phyloP scores from a whole-genome alignment of 2,113 vertebrate species.

The Festucalex cinctus region DNA sequence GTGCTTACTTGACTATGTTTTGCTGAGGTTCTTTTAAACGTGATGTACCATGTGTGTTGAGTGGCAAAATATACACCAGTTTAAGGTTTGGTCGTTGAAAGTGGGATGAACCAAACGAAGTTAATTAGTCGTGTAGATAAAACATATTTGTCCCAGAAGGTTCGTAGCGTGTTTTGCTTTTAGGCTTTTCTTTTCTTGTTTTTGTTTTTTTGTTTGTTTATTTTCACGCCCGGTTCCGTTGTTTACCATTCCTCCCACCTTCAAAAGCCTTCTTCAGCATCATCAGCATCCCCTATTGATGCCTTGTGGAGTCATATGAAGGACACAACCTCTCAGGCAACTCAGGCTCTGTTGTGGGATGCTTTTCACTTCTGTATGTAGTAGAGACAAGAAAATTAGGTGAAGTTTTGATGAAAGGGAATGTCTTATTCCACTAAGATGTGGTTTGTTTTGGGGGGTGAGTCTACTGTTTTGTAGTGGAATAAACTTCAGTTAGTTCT shows the following conservation, averaged over 20 bases:
- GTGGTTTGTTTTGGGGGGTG: background rate
- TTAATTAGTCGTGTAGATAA: slow-evolving; percentile 17
- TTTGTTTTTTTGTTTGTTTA: slow-evolving; percentile 13
- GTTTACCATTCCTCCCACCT: slow-evolving; percentile 33
- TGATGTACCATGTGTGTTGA: background rate
- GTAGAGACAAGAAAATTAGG: too few relatives aligned
- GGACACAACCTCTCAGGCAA: slow-evolving; percentile 35
- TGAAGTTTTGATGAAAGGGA: background rate
- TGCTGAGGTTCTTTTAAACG: background rate
- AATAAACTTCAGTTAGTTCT: too few relatives aligned
- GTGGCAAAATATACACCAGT: background rate
- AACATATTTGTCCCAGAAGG: background rate
- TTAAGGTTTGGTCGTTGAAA: background rate
- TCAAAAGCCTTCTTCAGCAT: background rate
- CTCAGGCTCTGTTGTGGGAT: slow-evolving; percentile 7
- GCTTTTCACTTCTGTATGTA: background rate
- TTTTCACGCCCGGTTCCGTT: slow-evolving; percentile 17
- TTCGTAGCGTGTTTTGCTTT: slow-evolving; percentile 15
- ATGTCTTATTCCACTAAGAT: too few relatives aligned
- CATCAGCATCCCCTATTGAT: slow-evolving; percentile 34
- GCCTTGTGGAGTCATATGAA: slow-evolving; percentile 50
- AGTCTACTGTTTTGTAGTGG: background rate
- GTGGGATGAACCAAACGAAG: slow-evolving; percentile 13
- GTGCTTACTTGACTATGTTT: too few relatives aligned
- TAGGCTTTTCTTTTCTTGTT: too few relatives aligned